Conservation (phyloP, 2,113 vertebrate genomes). For the Rhegmatorhina hoffmannsi region DNA sequence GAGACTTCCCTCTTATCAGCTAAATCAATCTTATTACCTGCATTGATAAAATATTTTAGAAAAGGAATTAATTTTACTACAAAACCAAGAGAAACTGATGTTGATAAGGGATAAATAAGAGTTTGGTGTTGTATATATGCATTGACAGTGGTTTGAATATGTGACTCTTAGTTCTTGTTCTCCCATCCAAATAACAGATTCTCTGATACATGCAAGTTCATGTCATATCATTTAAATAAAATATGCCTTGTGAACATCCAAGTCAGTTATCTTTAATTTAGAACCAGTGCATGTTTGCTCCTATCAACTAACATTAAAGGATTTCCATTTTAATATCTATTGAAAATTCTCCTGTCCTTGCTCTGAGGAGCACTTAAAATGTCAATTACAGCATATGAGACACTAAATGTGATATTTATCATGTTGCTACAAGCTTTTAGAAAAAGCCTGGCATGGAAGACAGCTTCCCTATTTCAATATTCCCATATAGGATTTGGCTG, state of each 20-base stretch:
- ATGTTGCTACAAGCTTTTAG: neutral
- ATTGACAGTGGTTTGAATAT: neutral
- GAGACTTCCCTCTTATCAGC: constrained; percentile 94
- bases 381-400: constrained; percentile 2
- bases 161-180: neutral
- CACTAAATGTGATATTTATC: neutral
- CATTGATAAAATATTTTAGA: constrained; percentile 37
- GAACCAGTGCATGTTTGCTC: neutral
- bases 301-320: neutral
- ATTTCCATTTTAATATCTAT: constrained; percentile 14
- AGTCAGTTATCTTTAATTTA: neutral
- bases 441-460: neutral
- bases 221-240: constrained; percentile 10
- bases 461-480: neutral
- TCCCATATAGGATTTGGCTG: neutral
- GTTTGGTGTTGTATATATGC: neutral
- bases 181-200: neutral
- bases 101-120: neutral
- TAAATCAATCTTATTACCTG: constrained; percentile 98
- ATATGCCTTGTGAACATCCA: neutral
- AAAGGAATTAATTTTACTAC: constrained; percentile 18
- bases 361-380: constrained; percentile 33
- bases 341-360: constrained; percentile 1
- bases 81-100: neutral
- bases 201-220: neutral